Evolutionary conservation across 30 jellyfish, hydroid and myxozoan genomes (phyloP).

Genomic region (Hydra vulgaris): DNA sequence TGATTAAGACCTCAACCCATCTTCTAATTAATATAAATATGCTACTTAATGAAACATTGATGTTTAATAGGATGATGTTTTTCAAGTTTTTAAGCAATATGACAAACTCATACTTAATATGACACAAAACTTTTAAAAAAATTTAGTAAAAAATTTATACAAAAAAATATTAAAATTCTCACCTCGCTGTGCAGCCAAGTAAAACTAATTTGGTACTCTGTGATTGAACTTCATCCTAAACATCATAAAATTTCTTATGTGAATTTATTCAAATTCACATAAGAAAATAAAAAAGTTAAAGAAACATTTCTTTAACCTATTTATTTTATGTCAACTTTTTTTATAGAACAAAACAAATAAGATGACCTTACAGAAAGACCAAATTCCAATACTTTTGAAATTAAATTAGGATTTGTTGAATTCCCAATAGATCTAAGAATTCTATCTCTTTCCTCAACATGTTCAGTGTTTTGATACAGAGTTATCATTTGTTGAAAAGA

Average conservation of each 20-base stretch:
- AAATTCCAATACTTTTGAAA: slow-evolving; percentile 54
- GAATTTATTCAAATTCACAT: neutral
- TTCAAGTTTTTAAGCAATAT: too few relatives aligned
- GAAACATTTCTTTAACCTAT: neutral
- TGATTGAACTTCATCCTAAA: slow-evolving; percentile 80
- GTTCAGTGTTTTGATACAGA: slow-evolving; percentile 48
- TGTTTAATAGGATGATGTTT: too few relatives aligned
- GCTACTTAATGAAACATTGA: too few relatives aligned
- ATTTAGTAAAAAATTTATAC: too few relatives aligned
- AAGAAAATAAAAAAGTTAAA: neutral
- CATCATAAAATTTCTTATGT: neutral
- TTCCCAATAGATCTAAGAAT: slow-evolving; percentile 66
- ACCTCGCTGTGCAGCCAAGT: slow-evolving; percentile 89
- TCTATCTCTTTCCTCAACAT: slow-evolving; percentile 72
- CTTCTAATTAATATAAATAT: too few relatives aligned
- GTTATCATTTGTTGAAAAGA: slow-evolving; percentile 63
- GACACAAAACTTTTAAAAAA: too few relatives aligned
- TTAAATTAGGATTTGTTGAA: slow-evolving; percentile 39
- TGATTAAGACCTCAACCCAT: too few relatives aligned
- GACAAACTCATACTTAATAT: too few relatives aligned
- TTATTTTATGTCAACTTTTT: neutral
- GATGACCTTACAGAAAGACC: slow-evolving; percentile 65
- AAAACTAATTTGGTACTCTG: slow-evolving; percentile 77
- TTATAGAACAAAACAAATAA: neutral
- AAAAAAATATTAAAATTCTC: too few relatives aligned